A percentile compares a stretch with the other conserved stretches of the same genome.
These are phyloP conservation scores for Apteryx owenii DNA, from an alignment of 2,113 vertebrate species.

Conservation along the genomic window DNA sequence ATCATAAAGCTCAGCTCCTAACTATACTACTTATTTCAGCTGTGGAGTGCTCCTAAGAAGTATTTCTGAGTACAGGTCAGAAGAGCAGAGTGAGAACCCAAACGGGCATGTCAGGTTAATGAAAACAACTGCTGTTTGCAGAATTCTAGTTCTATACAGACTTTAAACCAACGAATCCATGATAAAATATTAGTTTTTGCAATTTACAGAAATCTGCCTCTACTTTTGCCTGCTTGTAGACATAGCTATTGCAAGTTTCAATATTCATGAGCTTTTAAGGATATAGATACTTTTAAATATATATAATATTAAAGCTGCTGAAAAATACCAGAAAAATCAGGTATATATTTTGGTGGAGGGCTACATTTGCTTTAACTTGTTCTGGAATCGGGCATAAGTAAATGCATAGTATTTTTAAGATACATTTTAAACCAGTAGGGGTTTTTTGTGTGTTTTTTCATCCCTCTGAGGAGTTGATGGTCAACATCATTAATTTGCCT, in stretches of 20 bases:
- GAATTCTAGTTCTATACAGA: slow-evolving; percentile 35
- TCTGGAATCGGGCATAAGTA: background rate
- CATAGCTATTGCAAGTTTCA: slow-evolving; percentile 70
- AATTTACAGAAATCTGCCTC: slow-evolving; percentile 61
- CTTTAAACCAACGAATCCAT: slow-evolving; percentile 41
- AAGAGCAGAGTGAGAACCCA: background rate
- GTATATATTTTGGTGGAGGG: background rate
- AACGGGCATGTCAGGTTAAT: background rate
- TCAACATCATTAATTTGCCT: background rate
- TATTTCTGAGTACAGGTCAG: background rate
- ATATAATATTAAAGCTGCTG: slow-evolving; percentile 43
- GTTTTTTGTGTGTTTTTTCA: slow-evolving; percentile 1
- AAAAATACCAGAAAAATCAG: slow-evolving; percentile 52
- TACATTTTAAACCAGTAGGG: background rate
- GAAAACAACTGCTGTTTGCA: background rate
- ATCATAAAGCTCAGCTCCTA: slow-evolving; percentile 16
- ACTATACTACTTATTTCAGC: background rate
- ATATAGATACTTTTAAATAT: slow-evolving; percentile 10
- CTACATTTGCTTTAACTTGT: background rate
- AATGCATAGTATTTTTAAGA: background rate
- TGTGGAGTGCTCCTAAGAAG: background rate
- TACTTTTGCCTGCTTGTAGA: slow-evolving; percentile 73
- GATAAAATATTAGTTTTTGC: slow-evolving; percentile 41
- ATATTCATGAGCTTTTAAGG: slow-evolving; percentile 69
- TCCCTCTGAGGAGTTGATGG: background rate